Evolutionary conservation across 2,888 invertebrate species (phyloP).

Genomic region (Resseliella maxima): DNA sequence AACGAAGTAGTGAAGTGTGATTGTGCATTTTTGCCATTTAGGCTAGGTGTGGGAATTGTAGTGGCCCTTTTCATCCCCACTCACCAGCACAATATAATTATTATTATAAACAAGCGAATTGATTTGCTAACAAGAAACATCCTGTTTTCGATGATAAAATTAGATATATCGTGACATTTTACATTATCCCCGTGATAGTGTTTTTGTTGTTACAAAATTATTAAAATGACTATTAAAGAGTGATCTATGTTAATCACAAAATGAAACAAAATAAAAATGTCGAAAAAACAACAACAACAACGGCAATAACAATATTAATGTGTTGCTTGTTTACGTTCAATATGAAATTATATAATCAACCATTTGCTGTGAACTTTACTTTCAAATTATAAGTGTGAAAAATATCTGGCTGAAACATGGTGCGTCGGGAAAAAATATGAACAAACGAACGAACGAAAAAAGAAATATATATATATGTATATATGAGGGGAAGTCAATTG

Average conservation of each 20-base stretch:
- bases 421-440: background rate
- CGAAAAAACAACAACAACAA: background rate
- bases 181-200: background rate
- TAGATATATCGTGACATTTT: slow-evolving; percentile 41
- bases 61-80: too few relatives aligned
- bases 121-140: slow-evolving; percentile 19
- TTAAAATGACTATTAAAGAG: slow-evolving; percentile 14
- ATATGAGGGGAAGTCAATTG: slow-evolving; percentile 46
- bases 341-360: slow-evolving; percentile 32
- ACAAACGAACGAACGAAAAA: background rate
- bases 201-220: background rate
- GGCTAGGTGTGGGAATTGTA: slow-evolving; percentile 12
- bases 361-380: slow-evolving; percentile 37
- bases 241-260: background rate
- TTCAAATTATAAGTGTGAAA: slow-evolving; percentile 51
- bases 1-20: background rate
- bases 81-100: slow-evolving; percentile 19
- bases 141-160: background rate
- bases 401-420: background rate
- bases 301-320: background rate
- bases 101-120: slow-evolving; percentile 13
- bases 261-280: background rate
- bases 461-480: background rate
- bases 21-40: background rate
- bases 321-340: background rate